phyloP scores from a whole-genome alignment of 2,113 vertebrate species.

The Ceuthmochares aereus region DNA sequence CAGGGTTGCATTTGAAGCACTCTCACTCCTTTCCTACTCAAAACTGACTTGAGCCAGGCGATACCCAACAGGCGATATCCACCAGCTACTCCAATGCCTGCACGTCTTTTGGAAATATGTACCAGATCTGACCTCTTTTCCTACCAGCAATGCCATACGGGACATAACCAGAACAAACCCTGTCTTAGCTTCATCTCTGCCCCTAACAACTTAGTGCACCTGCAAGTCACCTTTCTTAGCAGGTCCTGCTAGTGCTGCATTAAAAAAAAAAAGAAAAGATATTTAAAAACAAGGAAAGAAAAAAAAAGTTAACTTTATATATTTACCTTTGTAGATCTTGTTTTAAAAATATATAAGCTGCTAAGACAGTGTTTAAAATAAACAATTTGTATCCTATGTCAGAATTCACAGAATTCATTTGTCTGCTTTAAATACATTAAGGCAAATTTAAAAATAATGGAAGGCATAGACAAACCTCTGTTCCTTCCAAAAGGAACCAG shows the following conservation, averaged over 20 bases:
- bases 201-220: not conserved
- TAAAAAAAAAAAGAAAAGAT: not conserved
- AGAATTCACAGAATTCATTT: not conserved
- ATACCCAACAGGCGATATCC: not conserved
- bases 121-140: too few species aligned
- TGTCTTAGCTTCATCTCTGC: not conserved
- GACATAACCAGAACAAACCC: too few species aligned
- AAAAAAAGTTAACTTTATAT: not conserved
- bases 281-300: not conserved
- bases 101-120: not conserved
- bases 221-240: too few species aligned
- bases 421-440: not conserved
- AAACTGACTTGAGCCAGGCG: not conserved
- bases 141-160: too few species aligned
- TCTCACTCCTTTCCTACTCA: not conserved
- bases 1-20: not conserved
- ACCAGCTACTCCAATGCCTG: not conserved
- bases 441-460: not conserved
- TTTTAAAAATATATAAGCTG: not conserved
- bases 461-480: rapidly evolving
- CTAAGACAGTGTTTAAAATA: not conserved
- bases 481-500: not conserved
- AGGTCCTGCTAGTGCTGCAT: rapidly evolving
- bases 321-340: not conserved
- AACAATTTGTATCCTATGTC: not conserved